Conservation (phyloP, 2,113 vertebrate genomes). For the Mesembrinibis cayennensis region DNA sequence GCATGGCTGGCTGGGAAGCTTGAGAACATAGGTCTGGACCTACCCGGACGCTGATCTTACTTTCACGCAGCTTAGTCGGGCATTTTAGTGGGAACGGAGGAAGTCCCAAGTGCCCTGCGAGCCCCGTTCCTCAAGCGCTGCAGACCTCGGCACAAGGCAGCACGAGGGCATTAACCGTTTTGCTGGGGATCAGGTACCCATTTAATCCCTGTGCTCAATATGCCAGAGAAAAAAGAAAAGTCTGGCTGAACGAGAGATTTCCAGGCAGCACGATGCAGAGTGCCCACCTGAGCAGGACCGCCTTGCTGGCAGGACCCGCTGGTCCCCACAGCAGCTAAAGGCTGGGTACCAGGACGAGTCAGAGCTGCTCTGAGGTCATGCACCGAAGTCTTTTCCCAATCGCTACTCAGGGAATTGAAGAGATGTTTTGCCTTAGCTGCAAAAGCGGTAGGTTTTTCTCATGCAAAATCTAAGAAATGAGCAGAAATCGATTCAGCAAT, state of each 20-base stretch:
- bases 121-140: not conserved
- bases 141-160: not conserved
- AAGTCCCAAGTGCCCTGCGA: not conserved
- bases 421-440: not conserved
- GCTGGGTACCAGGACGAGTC: not conserved
- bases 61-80: not conserved
- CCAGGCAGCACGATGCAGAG: accelerated
- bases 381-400: not conserved
- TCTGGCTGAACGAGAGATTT: not conserved
- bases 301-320: not conserved
- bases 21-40: not conserved
- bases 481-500: not conserved
- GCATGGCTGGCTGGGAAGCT: not conserved
- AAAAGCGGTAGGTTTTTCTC: not conserved
- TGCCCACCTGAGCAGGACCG: not conserved
- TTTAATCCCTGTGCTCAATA: not conserved
- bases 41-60: not conserved
- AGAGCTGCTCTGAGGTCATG: not conserved
- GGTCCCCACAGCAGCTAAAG: not conserved
- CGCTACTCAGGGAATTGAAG: not conserved
- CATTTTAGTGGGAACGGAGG: not conserved
- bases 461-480: not conserved
- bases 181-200: not conserved
- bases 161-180: accelerated
- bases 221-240: not conserved